Evolutionary conservation across 2,888 invertebrate species (phyloP), one percentile per base, ranked within the genome.

Genomic region (Amiota mariae): DNA sequence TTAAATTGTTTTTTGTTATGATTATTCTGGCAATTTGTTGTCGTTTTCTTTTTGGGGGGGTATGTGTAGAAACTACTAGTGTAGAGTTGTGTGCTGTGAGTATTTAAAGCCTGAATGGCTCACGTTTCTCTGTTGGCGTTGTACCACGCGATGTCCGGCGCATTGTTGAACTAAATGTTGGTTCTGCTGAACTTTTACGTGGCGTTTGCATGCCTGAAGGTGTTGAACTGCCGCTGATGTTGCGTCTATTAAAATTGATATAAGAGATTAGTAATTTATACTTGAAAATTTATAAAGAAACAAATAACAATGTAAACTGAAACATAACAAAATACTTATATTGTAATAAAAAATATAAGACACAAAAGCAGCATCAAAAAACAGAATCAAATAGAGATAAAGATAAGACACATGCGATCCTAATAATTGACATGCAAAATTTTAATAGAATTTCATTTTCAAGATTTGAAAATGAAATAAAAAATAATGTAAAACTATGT

Each of bases 91-190:
- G 18, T 57, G 57, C 11, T 49, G 68, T 72, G 15, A 20, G 48
- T 13, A 56, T 91, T 91, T 93, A 95, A 80, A 94, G 92, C 91
- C 94, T 92, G 92, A 94, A 94, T 82, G 94, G 94, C 91, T 94
- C 94, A 86, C 93, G 93, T 89, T 90, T 89, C 75, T 89, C 88
- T 49, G 89, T 88, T 67, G 90, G 90, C 72, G 90, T 90, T 68
- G 89, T 87, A 46, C 90, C 90, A 47, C 90, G 89, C 64, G 89
- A 85, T 79, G 89, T 89, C 73, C 89, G 85, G 68, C 88, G 85
- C 83, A 88, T 83, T 36, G 87, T 86, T 66, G 86, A 87, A 76
- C 87, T 87, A 74, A 87, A 84, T 47, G 88, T 87, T 10, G 90
- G 89, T 75, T 90, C 90, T 46, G 87, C 87, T 70, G 90, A 90